Percentiles rank a stretch among this genome's conserved stretches.
Conservation (phyloP, 2,888 invertebrate genomes). For the Diadegma fenestrale region DNA sequence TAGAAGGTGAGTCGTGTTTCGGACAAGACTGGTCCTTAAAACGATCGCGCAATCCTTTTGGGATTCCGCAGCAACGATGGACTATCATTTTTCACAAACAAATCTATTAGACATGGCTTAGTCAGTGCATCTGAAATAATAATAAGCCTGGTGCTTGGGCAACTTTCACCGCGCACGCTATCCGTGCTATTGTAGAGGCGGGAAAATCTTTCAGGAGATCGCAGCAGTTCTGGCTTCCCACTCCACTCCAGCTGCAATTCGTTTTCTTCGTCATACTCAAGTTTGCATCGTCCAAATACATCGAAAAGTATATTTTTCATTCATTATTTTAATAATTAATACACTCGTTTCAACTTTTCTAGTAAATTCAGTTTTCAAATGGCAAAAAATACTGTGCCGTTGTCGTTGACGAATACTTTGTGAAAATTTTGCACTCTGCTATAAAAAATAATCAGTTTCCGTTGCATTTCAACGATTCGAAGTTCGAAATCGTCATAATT, state of each 20-base stretch:
- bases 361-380: too few relatives aligned
- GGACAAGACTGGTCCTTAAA: background rate
- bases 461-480: too few relatives aligned
- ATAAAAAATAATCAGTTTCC: too few relatives aligned
- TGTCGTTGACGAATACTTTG: too few relatives aligned
- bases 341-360: too few relatives aligned
- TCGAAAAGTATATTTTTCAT: too few relatives aligned
- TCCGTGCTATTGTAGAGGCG: conserved; percentile 4
- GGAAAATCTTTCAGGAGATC: background rate
- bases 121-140: conserved; percentile 3
- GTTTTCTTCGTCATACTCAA: background rate
- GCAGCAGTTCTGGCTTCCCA: background rate
- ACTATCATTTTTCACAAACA: background rate
- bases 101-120: conserved; percentile 2
- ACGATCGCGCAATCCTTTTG: conserved; percentile 50
- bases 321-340: too few relatives aligned
- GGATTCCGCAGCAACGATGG: conserved; percentile 3
- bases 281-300: too few relatives aligned
- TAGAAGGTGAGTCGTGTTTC: background rate
- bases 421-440: too few relatives aligned
- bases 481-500: too few relatives aligned
- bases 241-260: background rate
- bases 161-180: conserved; percentile 13
- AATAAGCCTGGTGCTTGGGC: background rate
- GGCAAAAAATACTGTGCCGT: too few relatives aligned